These are phyloP conservation scores for Corythornis cristatus DNA, from an alignment of 2,113 vertebrate species.

Conservation along the genomic window DNA sequence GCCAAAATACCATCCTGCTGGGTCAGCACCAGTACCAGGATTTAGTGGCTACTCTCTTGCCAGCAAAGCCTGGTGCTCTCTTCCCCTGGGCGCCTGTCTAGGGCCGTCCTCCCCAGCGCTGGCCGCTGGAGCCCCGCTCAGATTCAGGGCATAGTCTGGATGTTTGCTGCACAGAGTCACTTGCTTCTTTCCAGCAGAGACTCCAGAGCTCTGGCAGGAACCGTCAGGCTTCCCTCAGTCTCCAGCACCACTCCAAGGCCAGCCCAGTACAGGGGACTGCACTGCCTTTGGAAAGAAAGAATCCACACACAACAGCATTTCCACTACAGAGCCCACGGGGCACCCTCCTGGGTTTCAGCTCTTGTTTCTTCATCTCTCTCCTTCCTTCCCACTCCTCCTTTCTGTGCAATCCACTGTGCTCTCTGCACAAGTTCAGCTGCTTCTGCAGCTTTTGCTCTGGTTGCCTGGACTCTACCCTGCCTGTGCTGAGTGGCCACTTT, in stretches of 20 bases:
- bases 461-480: background rate
- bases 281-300: background rate
- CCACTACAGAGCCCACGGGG: background rate
- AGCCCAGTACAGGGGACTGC: background rate
- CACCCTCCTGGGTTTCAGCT: background rate
- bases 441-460: background rate
- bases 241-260: background rate
- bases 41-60: background rate
- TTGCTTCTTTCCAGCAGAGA: background rate
- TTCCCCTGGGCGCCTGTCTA: background rate
- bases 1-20: background rate
- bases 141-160: constrained; percentile 8
- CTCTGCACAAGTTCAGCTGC: accelerated
- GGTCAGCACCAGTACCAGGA: background rate
- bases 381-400: accelerated
- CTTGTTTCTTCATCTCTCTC: background rate
- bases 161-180: constrained; percentile 17
- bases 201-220: background rate
- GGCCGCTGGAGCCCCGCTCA: background rate
- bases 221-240: constrained; percentile 12
- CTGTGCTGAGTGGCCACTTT: background rate
- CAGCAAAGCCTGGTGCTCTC: background rate
- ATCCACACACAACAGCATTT: background rate
- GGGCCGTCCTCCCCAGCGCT: background rate
- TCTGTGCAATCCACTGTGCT: background rate